Percentiles rank a stretch among this genome's conserved stretches.
Conservation (phyloP, 92 coral and sea anemone species). For the Umimayanthus chanpuru region DNA sequence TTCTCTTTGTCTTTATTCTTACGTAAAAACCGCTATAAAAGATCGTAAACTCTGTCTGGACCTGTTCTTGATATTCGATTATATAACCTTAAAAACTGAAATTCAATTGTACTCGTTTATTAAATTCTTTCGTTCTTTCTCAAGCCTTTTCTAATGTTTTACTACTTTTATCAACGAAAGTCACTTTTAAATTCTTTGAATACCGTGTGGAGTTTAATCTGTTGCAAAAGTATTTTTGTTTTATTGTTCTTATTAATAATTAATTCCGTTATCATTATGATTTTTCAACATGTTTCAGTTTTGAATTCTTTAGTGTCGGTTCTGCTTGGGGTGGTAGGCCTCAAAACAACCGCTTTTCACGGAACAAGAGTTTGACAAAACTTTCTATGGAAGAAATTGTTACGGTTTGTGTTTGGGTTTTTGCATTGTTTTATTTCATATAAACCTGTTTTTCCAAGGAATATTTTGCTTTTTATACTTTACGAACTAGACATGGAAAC, state of each 20-base stretch:
- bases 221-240: neutral
- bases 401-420: neutral
- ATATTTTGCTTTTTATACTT: neutral
- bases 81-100: neutral
- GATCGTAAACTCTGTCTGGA: neutral
- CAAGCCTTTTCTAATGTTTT: neutral
- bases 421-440: neutral
- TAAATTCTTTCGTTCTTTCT: neutral
- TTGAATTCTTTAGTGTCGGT: neutral
- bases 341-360: neutral
- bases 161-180: neutral
- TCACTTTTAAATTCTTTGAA: neutral
- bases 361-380: slow-evolving; percentile 5
- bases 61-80: neutral
- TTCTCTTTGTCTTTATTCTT: too few species aligned
- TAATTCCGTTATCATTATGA: slow-evolving; percentile 1
- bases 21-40: neutral
- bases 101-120: neutral
- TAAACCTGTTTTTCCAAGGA: neutral
- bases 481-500: neutral
- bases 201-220: neutral
- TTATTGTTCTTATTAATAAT: neutral
- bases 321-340: neutral
- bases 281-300: neutral
- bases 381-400: neutral